Evolutionary conservation across 2,113 vertebrate genomes (phyloP), one percentile per base, ranked within the genome.

Genomic region (Dendropsophus ebraccatus): DNA sequence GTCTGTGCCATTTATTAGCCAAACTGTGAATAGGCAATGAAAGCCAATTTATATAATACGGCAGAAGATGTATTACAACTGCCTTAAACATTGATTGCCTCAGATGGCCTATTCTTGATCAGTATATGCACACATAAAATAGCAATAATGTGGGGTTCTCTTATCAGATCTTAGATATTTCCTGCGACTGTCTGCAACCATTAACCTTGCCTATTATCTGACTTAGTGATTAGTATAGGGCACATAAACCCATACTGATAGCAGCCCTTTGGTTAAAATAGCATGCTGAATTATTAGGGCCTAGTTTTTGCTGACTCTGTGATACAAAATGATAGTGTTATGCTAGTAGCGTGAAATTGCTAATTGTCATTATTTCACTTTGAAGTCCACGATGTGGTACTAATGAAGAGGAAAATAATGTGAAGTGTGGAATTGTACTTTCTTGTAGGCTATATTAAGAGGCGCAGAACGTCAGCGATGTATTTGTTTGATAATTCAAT

Each of bases 131-230:
- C 79, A 87, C 87, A 89, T 60, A 91, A 91, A 89, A 90, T 87
- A 81, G 90, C 93, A 92, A 92, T 94, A 93, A 92, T 91, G 91
- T 90, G 90, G 89, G 89, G 83, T 88, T 88, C 85, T 90, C 93
- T 96, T 96, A 94, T 97, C 95, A 94, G 95, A 96, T 96, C 92
- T 92, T 88, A 91, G 94, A 93, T 93, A 93, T 92, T 91, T 93
- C 92, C 93, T 89, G 91, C 86, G 93, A 91, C 94, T 92, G 94
- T 92, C 94, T 91, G 93, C 91, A 89, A 37, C 93, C 95, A 95
- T 96, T 96, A 96, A 96, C 95, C 94, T 94, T 94, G 91, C 92
- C 84, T 93, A 94, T 95, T 95, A 96, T 95, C 94, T 94, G 94
- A 91, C 94, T 94, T 92, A 92, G 95, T 94, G 95, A 96, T 96